A percentile compares a stretch with the other conserved stretches of the same genome.
Conservation (phyloP, 2,888 invertebrate genomes). For the Seladonia tumulorum region DNA sequence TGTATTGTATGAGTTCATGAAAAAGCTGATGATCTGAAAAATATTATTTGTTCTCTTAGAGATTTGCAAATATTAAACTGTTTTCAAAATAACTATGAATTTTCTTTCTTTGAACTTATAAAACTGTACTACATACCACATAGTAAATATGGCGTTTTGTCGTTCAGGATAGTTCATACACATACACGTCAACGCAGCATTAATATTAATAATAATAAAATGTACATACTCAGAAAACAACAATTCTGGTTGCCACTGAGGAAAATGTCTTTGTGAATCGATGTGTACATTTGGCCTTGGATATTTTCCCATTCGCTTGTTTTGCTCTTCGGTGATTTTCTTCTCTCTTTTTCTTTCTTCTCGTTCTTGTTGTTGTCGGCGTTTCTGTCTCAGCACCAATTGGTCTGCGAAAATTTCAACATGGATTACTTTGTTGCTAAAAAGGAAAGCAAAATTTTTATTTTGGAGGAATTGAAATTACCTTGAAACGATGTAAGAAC, state of each 20-base stretch:
- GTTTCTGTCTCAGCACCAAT: constrained; percentile 89
- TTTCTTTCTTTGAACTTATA: too few species aligned
- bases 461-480: constrained; percentile 77
- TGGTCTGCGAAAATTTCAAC: constrained; percentile 86
- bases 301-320: constrained; percentile 89
- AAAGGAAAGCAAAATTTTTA: neutral
- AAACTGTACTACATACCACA: too few species aligned
- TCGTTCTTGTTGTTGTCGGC: constrained; percentile 89
- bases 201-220: neutral
- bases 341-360: constrained; percentile 93
- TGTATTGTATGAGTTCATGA: neutral
- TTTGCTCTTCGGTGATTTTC: constrained; percentile 90
- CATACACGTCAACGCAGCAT: too few species aligned
- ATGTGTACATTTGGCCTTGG: constrained; percentile 87
- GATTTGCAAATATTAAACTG: too few species aligned
- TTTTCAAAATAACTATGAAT: too few species aligned
- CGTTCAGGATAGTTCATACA: too few species aligned
- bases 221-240: constrained; percentile 72
- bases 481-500: constrained; percentile 90
- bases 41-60: too few species aligned
- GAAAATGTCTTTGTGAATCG: constrained; percentile 88
- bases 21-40: too few species aligned
- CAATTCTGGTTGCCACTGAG: constrained; percentile 82
- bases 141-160: too few species aligned
- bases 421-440: neutral